Conservation (phyloP, 2,888 invertebrate genomes). For the Leptinotarsa juncta region DNA sequence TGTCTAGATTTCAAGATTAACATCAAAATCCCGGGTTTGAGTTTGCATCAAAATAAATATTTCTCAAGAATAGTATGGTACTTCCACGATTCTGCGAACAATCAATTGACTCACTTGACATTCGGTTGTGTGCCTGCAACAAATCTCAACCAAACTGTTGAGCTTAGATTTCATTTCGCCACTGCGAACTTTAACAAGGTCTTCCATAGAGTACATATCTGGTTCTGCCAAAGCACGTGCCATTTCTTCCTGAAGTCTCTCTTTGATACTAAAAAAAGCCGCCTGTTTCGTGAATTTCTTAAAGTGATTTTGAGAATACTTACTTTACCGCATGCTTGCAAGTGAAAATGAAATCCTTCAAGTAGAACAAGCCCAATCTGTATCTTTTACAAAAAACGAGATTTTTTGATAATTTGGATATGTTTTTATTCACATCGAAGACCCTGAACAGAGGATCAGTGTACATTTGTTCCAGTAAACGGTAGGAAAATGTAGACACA, state of each 20-base stretch:
- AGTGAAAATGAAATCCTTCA: conserved; percentile 77
- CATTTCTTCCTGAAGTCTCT: conserved; percentile 70
- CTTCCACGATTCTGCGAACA: no score
- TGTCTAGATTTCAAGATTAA: no score
- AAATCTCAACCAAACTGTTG: conserved; percentile 70
- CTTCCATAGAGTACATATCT: conserved; percentile 79
- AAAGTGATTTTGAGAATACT: conserved; percentile 49
- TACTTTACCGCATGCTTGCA: conserved; percentile 77
- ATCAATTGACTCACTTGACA: conserved; percentile 57
- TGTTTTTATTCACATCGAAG: conserved; percentile 75
- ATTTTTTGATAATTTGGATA: conserved; percentile 74
- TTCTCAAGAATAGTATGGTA: neutral
- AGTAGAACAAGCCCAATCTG: conserved; percentile 75
- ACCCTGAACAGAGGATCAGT: conserved; percentile 83
- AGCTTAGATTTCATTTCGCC: conserved; percentile 72
- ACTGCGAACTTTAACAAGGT: conserved; percentile 74
- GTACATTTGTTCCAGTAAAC: conserved; percentile 80
- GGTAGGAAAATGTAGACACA: conserved; percentile 85
- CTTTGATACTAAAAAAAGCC: conserved; percentile 67
- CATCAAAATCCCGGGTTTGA: no score
- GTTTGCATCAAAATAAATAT: neutral
- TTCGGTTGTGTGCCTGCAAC: conserved; percentile 72
- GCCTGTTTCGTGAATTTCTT: neutral
- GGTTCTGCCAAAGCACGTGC: conserved; percentile 73
- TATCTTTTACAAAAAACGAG: conserved; percentile 73